A percentile compares a stretch with the other conserved stretches of the same genome.
Evolutionary conservation across 2,797 vertebrate species (phyloP).

Genomic region (Tapirus indicus): DNA sequence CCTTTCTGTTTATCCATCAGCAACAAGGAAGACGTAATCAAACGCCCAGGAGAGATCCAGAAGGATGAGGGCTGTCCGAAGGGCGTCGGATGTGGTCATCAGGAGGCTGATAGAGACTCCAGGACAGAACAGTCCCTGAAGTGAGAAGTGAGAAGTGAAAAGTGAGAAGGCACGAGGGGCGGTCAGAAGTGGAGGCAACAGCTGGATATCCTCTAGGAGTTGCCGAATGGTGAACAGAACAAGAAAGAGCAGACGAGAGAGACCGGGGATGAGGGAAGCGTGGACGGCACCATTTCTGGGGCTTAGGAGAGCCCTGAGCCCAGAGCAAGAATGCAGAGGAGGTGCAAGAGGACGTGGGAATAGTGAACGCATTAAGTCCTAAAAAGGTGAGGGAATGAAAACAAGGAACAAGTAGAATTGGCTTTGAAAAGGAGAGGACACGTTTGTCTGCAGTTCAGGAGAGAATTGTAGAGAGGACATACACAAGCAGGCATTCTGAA

Average conservation of each 20-base stretch:
- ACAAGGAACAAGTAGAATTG: rapidly evolving
- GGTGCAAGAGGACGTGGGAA: rapidly evolving
- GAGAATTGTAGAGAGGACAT: rapidly evolving
- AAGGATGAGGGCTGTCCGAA: not conserved
- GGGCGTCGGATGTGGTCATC: rapidly evolving
- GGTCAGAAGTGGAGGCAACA: not conserved
- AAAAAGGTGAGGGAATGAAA: rapidly evolving
- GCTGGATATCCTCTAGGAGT: not conserved
- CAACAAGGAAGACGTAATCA: not conserved
- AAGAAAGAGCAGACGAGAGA: no score
- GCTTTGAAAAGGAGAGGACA: not conserved
- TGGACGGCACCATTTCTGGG: rapidly evolving
- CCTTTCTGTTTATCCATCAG: not conserved
- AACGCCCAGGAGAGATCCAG: rapidly evolving
- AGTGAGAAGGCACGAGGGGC: no score
- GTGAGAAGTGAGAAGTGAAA: not conserved
- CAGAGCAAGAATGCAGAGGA: not conserved
- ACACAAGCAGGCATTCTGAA: not conserved
- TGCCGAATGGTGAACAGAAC: not conserved
- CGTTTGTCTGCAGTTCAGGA: not conserved
- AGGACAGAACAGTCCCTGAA: not conserved
- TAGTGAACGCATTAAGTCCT: rapidly evolving
- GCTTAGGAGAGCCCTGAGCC: rapidly evolving
- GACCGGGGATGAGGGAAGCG: rapidly evolving
- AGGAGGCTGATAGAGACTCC: not conserved